These are phyloP conservation scores for Phrynosoma platyrhinos DNA, from an alignment of 2,113 vertebrate genomes.

Conservation along the genomic window DNA sequence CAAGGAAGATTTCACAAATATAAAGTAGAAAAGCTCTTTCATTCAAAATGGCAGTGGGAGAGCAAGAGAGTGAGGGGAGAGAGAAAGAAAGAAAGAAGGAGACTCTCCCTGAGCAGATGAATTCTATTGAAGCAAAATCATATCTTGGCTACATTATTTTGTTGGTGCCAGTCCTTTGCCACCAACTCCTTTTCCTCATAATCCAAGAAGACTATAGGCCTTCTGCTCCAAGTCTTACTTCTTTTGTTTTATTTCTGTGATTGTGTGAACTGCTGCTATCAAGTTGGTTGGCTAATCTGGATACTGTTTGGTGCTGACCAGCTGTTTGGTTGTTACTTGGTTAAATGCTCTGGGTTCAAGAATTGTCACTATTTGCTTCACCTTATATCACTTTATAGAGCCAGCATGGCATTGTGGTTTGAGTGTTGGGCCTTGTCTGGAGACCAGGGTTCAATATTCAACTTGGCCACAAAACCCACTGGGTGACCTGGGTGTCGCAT, in stretches of 20 bases:
- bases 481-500: no score
- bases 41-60: no score
- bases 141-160: not conserved
- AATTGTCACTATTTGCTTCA: not conserved
- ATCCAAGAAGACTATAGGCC: no score
- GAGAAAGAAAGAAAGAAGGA: no score
- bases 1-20: not conserved
- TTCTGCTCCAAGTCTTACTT: not conserved
- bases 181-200: not conserved
- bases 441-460: no score
- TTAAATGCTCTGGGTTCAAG: not conserved
- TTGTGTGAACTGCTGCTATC: not conserved
- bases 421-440: no score
- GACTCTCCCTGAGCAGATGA: not conserved
- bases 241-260: not conserved
- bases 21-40: not conserved
- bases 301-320: not conserved
- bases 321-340: not conserved
- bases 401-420: no score
- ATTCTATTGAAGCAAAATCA: not conserved
- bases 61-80: no score
- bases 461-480: no score
- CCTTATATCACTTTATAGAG: not conserved
- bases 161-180: not conserved
- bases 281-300: not conserved